Conservation (phyloP, 2,888 invertebrate species). For the Drosophila bunnanda region DNA sequence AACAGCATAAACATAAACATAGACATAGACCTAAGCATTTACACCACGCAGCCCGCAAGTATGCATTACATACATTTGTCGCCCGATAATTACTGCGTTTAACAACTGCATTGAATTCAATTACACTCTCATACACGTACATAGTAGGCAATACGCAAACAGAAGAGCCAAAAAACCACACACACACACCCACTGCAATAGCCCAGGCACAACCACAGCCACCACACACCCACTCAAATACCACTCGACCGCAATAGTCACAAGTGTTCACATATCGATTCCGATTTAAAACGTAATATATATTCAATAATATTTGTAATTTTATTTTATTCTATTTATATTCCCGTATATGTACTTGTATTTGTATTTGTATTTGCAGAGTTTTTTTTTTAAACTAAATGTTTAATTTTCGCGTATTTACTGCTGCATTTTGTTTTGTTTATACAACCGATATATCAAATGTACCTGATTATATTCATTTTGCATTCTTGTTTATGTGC, state of each 20-base stretch:
- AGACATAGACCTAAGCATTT: slow-evolving; percentile 17
- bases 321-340: slow-evolving; percentile 40
- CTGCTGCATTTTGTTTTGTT: slow-evolving; percentile 66
- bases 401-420: slow-evolving; percentile 56
- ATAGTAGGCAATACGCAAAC: slow-evolving; percentile 29
- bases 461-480: slow-evolving; percentile 81
- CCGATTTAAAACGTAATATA: slow-evolving; percentile 58
- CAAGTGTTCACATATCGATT: slow-evolving; percentile 71
- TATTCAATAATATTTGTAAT: slow-evolving; percentile 51
- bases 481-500: slow-evolving; percentile 68
- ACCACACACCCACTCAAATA: slow-evolving; percentile 31
- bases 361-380: slow-evolving; percentile 27
- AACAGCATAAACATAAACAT: slow-evolving; percentile 26
- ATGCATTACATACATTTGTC: slow-evolving; percentile 41
- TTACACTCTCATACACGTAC: slow-evolving; percentile 38
- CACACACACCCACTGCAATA: slow-evolving; percentile 59
- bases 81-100: slow-evolving; percentile 43
- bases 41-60: slow-evolving; percentile 29
- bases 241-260: slow-evolving; percentile 67
- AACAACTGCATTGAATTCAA: slow-evolving; percentile 43
- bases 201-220: slow-evolving; percentile 55
- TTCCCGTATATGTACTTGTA: slow-evolving; percentile 6
- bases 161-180: slow-evolving; percentile 54
- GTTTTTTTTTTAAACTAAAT: slow-evolving; percentile 24
- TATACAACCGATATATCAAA: slow-evolving; percentile 77